These are phyloP conservation scores for Polypterus senegalus DNA, from an alignment of 2,113 vertebrate genomes.

Conservation along the genomic window DNA sequence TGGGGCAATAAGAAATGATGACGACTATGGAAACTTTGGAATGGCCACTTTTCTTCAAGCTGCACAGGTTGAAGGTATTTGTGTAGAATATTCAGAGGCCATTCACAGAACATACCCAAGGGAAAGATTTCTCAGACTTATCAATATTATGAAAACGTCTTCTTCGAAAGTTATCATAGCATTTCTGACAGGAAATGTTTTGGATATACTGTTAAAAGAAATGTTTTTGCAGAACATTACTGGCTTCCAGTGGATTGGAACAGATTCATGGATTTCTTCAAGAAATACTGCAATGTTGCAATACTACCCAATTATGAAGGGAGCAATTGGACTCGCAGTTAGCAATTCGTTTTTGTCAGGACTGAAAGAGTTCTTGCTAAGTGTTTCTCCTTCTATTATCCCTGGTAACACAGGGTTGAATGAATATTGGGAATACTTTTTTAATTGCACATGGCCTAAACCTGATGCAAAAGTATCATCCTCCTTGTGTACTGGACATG, in stretches of 20 bases:
- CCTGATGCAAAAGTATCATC: neutral
- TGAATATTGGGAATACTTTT: conserved; percentile 3
- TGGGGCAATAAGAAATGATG: conserved; percentile 9
- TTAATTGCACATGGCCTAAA: conserved; percentile 30
- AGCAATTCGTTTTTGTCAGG: neutral
- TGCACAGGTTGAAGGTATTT: neutral
- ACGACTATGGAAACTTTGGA: conserved; percentile 11
- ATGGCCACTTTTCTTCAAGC: conserved; percentile 4
- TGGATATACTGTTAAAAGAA: neutral
- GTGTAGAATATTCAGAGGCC: conserved; percentile 8
- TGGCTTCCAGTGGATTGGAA: conserved; percentile 3
- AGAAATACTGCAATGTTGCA: neutral
- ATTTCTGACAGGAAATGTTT: neutral
- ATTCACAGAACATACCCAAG: conserved; percentile 7
- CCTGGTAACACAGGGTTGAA: neutral
- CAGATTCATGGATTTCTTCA: neutral
- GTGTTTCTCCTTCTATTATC: neutral
- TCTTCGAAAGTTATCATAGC: conserved; percentile 1
- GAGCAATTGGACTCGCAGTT: neutral
- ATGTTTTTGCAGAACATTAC: neutral
- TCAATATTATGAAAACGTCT: conserved; percentile 1
- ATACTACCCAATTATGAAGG: neutral
- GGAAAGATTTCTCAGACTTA: conserved; percentile 2
- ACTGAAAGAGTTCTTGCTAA: neutral
- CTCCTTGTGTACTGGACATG: conserved; percentile 22